phyloP scores from a whole-genome alignment of 2,113 vertebrate species.

The Sceloporus undulatus region DNA sequence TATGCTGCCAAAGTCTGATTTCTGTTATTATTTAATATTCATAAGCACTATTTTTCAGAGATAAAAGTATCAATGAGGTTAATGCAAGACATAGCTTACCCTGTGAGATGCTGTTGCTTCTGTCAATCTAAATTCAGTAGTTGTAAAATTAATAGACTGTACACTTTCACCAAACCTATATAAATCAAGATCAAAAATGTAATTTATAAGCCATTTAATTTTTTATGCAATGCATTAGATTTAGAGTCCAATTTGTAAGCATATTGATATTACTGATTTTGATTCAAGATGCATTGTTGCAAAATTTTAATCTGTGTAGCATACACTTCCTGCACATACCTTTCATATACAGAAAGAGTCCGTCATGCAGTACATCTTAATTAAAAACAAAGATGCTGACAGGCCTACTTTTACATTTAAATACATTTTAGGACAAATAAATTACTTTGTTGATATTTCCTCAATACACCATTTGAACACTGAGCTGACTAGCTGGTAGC shows the following conservation, averaged over 20 bases:
- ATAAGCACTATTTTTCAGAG: constrained; percentile 5
- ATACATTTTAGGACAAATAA: not conserved
- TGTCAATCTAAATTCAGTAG: constrained; percentile 89
- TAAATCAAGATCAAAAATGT: constrained; percentile 54
- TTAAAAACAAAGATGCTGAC: not conserved
- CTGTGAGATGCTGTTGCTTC: constrained; percentile 70
- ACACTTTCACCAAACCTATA: constrained; percentile 90
- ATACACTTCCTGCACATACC: constrained; percentile 6
- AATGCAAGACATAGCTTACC: constrained; percentile 72
- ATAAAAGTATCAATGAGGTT: not conserved
- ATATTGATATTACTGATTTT: constrained; percentile 17
- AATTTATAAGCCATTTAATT: constrained; percentile 7
- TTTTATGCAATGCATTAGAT: constrained; percentile 21
- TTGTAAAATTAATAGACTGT: constrained; percentile 89
- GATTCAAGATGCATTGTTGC: not conserved
- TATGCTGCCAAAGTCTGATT: not conserved
- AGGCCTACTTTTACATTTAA: not conserved
- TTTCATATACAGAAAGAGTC: not conserved
- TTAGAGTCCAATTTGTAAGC: constrained; percentile 10
- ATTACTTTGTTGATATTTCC: not conserved
- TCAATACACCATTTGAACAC: not conserved
- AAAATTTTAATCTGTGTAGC: constrained; percentile 19
- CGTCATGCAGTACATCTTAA: not conserved
- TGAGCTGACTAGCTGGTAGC: no score
- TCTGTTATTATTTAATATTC: not conserved